These are phyloP conservation scores for Echinometra lucunter DNA, from an alignment of 53 echinoderm and acorn worm species.

Conservation along the genomic window DNA sequence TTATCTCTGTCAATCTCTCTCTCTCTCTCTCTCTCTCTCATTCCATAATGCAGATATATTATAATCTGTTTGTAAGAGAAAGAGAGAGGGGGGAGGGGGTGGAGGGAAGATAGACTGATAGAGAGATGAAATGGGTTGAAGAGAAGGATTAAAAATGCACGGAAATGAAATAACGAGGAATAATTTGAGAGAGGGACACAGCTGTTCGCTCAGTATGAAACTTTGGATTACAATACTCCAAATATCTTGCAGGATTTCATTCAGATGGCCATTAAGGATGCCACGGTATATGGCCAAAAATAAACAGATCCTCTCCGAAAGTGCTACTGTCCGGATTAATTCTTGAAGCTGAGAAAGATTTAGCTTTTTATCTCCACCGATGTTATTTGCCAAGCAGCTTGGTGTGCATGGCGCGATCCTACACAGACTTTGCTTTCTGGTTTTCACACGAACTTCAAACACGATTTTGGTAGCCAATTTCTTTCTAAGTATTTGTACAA, in stretches of 20 bases:
- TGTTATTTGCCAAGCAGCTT: not conserved
- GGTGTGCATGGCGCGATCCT: slow-evolving; percentile 8
- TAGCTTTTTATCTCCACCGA: not conserved
- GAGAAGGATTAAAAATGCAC: no score
- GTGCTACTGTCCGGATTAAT: not conserved
- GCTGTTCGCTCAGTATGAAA: not conserved
- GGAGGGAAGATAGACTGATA: no score
- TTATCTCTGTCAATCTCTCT: not conserved
- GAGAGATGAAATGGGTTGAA: no score
- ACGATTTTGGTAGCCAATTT: slow-evolving; percentile 39
- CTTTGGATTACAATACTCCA: not conserved
- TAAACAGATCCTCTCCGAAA: not conserved
- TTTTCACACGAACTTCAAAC: slow-evolving; percentile 44
- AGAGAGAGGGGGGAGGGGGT: not conserved
- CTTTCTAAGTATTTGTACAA: slow-evolving; percentile 21
- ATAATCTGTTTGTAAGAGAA: not conserved
- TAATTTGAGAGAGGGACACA: no score
- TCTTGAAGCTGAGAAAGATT: not conserved
- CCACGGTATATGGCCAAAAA: not conserved
- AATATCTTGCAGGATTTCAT: not conserved
- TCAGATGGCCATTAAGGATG: no score
- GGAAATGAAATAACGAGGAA: no score
- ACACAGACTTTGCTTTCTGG: not conserved
- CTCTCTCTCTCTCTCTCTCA: not conserved
- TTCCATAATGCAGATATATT: not conserved